Conservation (phyloP, 1,140 invertebrate genomes). For the Drosophila sp. region DNA sequence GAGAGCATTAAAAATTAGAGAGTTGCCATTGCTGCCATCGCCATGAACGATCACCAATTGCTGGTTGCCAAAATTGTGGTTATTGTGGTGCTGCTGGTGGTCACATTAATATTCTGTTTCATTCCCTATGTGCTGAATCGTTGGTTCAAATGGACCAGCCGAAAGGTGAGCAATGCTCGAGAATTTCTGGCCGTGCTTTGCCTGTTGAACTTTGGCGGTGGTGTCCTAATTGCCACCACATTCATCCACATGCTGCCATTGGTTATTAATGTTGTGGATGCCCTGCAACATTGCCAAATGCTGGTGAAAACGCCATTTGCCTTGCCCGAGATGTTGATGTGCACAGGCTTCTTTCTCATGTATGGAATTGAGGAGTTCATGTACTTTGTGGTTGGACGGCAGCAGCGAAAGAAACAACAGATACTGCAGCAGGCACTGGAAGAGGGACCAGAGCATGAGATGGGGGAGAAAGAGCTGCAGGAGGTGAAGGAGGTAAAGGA, state of each 20-base stretch:
- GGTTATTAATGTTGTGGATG: slow-evolving; percentile 88
- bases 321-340: slow-evolving; percentile 89
- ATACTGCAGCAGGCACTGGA: slow-evolving; percentile 9
- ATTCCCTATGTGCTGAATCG: slow-evolving; percentile 88
- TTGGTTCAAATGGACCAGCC: slow-evolving; percentile 87
- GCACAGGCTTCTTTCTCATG: slow-evolving; percentile 92
- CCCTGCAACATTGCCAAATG: slow-evolving; percentile 85
- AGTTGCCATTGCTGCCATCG: not conserved
- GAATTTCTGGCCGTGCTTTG: slow-evolving; percentile 85
- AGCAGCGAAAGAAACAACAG: slow-evolving; percentile 72
- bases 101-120: slow-evolving; percentile 89
- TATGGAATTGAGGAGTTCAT: slow-evolving; percentile 93
- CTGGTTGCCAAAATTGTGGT: slow-evolving; percentile 89
- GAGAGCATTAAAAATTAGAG: slow-evolving; percentile 2
- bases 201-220: slow-evolving; percentile 94
- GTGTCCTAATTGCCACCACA: slow-evolving; percentile 95
- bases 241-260: slow-evolving; percentile 96
- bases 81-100: slow-evolving; percentile 88
- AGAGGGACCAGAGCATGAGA: not conserved
- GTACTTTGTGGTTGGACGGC: slow-evolving; percentile 87
- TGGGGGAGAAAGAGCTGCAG: slow-evolving; percentile 79
- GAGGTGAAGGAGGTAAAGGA: slow-evolving; percentile 19
- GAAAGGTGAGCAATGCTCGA: slow-evolving; percentile 85
- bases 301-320: slow-evolving; percentile 87
- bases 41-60: slow-evolving; percentile 78